Conservation (phyloP, 2,113 vertebrate species). For the Nicator chloris region DNA sequence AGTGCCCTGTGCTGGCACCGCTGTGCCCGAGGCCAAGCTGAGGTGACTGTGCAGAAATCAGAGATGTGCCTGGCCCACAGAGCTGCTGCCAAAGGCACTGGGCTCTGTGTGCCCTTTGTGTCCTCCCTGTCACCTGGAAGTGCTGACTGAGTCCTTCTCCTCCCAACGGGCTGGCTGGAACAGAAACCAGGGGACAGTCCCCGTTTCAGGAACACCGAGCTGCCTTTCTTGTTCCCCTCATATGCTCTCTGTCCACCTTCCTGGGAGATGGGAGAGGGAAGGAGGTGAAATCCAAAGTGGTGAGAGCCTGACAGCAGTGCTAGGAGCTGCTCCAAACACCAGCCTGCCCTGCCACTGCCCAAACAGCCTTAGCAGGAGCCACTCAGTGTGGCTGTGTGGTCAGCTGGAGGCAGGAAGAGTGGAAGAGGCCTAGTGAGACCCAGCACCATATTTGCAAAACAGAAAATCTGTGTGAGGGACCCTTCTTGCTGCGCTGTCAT, state of each 20-base stretch:
- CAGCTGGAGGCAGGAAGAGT: not conserved
- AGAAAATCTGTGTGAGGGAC: fast-evolving
- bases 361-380: not conserved
- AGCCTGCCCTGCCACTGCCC: not conserved
- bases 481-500: fast-evolving
- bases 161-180: fast-evolving
- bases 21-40: fast-evolving
- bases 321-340: not conserved
- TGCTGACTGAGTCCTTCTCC: not conserved
- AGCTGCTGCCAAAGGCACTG: not conserved
- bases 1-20: not conserved
- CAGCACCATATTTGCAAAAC: not conserved
- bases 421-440: not conserved
- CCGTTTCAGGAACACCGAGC: fast-evolving
- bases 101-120: not conserved
- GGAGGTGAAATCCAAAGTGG: not conserved
- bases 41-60: not conserved
- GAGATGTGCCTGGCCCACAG: not conserved
- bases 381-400: fast-evolving
- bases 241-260: not conserved
- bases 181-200: fast-evolving
- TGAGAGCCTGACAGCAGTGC: not conserved
- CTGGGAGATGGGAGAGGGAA: not conserved
- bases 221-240: not conserved
- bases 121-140: not conserved